A percentile compares a stretch with the other conserved stretches of the same genome.
These are phyloP conservation scores for Gadus macrocephalus DNA, from an alignment of 2,113 vertebrate genomes.

Conservation along the genomic window DNA sequence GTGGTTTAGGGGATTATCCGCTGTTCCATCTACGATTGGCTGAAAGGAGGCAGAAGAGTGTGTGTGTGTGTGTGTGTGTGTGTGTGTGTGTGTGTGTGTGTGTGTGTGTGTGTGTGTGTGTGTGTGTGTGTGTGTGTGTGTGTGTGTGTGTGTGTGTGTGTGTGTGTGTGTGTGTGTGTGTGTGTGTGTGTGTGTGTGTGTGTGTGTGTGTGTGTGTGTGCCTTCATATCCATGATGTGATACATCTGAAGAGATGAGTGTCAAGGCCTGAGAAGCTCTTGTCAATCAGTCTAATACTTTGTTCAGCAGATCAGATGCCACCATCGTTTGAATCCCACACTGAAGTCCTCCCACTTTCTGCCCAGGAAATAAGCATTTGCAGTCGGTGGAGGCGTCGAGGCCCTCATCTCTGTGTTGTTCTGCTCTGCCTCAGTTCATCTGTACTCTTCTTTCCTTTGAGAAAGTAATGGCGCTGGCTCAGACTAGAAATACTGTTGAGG, in stretches of 20 bases:
- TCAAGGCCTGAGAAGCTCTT: constrained; percentile 48
- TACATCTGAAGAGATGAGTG: constrained; percentile 57
- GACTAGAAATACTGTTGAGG: no score
- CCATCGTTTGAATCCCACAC: constrained; percentile 55
- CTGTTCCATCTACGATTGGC: background rate
- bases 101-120: background rate
- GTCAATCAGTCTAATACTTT: constrained; percentile 49
- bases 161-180: constrained; percentile 4
- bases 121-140: background rate
- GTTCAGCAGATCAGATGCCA: constrained; percentile 40
- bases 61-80: constrained; percentile 1
- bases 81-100: no score
- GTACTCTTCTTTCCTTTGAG: background rate
- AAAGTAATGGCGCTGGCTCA: no score
- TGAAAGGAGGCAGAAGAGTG: background rate
- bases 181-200: background rate
- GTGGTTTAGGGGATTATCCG: constrained; percentile 10
- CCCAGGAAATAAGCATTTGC: background rate
- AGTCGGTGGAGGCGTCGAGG: background rate
- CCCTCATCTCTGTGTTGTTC: background rate
- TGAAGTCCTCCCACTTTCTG: constrained; percentile 14
- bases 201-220: constrained; percentile 4
- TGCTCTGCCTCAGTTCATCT: background rate
- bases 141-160: background rate
- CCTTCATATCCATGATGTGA: constrained; percentile 50